phyloP scores from a whole-genome alignment of 2,113 vertebrate genomes.

The Percina caprodes region DNA sequence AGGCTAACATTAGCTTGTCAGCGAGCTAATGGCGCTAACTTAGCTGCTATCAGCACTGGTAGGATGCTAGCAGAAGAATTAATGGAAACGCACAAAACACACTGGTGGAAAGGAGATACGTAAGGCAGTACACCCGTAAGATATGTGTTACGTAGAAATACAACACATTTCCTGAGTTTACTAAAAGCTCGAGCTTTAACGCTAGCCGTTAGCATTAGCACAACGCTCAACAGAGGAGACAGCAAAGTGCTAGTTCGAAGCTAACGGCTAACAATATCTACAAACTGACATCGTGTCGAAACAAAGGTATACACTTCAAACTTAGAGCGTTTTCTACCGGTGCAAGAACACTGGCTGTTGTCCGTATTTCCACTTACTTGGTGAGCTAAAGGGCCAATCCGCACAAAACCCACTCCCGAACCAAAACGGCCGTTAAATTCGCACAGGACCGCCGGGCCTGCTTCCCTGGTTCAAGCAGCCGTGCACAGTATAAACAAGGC shows the following conservation, averaged over 20 bases:
- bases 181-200: slow-evolving; percentile 3
- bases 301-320: not conserved
- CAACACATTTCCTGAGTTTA: not conserved
- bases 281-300: not conserved
- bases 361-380: slow-evolving; percentile 65
- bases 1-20: slow-evolving; percentile 27
- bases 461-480: slow-evolving; percentile 51
- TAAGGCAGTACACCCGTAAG: not conserved
- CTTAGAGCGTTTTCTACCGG: accelerated
- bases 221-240: slow-evolving; percentile 4
- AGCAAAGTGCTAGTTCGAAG: slow-evolving; percentile 34
- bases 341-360: accelerated
- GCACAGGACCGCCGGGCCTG: slow-evolving; percentile 71
- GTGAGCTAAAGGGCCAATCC: slow-evolving; percentile 71
- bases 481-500: slow-evolving; percentile 81
- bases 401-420: slow-evolving; percentile 44
- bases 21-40: slow-evolving; percentile 36
- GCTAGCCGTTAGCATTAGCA: slow-evolving; percentile 61
- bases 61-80: not conserved
- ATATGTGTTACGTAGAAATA: not conserved
- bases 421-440: slow-evolving; percentile 55
- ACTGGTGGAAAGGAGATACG: too few relatives aligned
- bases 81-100: not conserved
- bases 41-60: not conserved
- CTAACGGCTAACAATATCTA: slow-evolving; percentile 68